Evolutionary conservation across 2,888 invertebrate species (phyloP).

Genomic region (Tetropium fuscum): DNA sequence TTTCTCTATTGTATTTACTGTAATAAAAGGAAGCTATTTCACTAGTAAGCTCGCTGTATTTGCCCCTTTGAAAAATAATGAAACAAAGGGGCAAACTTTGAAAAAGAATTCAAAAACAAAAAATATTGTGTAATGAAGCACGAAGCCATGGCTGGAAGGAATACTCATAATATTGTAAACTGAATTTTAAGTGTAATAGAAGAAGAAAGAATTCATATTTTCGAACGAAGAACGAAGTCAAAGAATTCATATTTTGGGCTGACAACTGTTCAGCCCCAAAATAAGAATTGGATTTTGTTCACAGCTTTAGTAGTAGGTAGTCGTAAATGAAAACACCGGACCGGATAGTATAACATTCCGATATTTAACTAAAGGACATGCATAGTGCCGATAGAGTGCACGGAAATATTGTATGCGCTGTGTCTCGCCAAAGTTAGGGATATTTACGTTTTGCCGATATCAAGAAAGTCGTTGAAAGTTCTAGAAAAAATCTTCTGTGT

Average conservation of each 20-base stretch:
- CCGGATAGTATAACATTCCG: constrained; percentile 1
- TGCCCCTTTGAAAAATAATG: no score
- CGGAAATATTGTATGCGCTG: constrained; percentile 17
- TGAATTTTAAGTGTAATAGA: constrained; percentile 13
- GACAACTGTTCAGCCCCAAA: constrained; percentile 2
- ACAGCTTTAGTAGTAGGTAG: background rate
- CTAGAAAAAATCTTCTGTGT: constrained; percentile 11
- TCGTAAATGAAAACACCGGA: constrained; percentile 1
- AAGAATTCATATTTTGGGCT: background rate
- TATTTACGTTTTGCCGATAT: constrained; percentile 8
- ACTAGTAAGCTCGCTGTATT: constrained; percentile 23
- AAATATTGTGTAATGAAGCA: constrained; percentile 29
- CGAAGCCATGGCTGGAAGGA: constrained; percentile 26
- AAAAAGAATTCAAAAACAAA: constrained; percentile 19
- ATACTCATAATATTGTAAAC: constrained; percentile 27
- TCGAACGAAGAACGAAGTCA: no score
- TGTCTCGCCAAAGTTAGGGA: constrained; percentile 2
- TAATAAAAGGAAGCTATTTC: constrained; percentile 29
- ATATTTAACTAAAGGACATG: constrained; percentile 22
- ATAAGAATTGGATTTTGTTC: background rate
- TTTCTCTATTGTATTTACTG: no score
- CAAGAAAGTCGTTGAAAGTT: constrained; percentile 2
- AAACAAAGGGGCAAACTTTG: constrained; percentile 23
- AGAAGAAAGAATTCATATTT: background rate
- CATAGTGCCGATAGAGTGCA: constrained; percentile 11